Percentiles rank a stretch among this genome's conserved stretches.
These are phyloP conservation scores for Hycleus phaleratus DNA, from an alignment of 1,140 invertebrate genomes.

Conservation along the genomic window DNA sequence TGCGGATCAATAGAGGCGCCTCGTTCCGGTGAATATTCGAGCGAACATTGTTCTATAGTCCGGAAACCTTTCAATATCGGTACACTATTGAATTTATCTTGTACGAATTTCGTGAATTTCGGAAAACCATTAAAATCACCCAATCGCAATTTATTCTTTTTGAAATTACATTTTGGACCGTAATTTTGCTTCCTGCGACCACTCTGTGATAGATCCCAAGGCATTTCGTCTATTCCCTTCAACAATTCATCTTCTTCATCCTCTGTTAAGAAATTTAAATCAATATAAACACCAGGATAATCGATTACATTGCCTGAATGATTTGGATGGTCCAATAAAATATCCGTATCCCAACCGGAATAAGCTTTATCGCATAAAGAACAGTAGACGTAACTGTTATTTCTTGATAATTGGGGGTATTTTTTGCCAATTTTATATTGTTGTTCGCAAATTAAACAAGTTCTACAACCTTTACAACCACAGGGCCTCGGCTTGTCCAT, in stretches of 20 bases:
- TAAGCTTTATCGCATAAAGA: constrained; percentile 64
- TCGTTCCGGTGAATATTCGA: constrained; percentile 82
- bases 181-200: constrained; percentile 96
- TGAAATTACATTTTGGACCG: constrained; percentile 98
- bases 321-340: constrained; percentile 55
- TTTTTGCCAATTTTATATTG: constrained; percentile 54
- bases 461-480: constrained; percentile 87
- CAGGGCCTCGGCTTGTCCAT: constrained; percentile 70
- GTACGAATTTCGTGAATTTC: constrained; percentile 67
- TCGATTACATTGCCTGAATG: constrained; percentile 53
- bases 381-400: constrained; percentile 65
- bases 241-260: constrained; percentile 65
- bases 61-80: constrained; percentile 64
- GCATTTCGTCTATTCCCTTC: constrained; percentile 64
- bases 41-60: constrained; percentile 92
- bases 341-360: constrained; percentile 58
- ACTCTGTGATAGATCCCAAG: constrained; percentile 91
- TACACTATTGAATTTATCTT: constrained; percentile 65
- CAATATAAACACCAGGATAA: constrained; percentile 64
- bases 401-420: constrained; percentile 26
- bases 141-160: constrained; percentile 76
- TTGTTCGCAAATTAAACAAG: constrained; percentile 77
- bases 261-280: constrained; percentile 65
- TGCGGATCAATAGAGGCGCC: constrained; percentile 96
- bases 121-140: constrained; percentile 87